Evolutionary conservation across 1,140 invertebrate species (phyloP).

Genomic region (Drosophila leontia): DNA sequence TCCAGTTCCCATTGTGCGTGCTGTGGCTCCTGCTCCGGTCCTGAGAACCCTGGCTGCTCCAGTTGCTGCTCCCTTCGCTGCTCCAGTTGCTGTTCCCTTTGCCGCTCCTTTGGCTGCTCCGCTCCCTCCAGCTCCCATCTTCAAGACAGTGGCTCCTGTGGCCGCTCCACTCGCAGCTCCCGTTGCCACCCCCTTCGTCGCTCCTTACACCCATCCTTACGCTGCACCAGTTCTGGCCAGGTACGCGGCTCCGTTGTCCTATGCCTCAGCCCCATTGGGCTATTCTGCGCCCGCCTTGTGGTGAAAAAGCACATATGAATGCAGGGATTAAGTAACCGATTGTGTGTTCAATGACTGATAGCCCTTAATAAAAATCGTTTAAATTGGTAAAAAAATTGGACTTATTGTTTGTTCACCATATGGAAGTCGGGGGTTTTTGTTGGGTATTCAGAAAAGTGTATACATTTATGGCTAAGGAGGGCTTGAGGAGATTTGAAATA

Average conservation of each 20-base stretch:
- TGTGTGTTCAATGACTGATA: conserved; percentile 75
- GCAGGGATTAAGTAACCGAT: conserved; percentile 43
- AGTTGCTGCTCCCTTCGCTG: conserved; percentile 25
- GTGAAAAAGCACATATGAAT: conserved; percentile 20
- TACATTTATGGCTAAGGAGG: too few relatives aligned
- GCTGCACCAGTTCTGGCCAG: conserved; percentile 50
- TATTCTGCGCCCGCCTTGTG: conserved; percentile 68
- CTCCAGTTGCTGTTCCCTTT: conserved; percentile 41
- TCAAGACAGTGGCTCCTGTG: conserved; percentile 25
- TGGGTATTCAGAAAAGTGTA: not conserved
- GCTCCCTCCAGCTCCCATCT: conserved; percentile 18
- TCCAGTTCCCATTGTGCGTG: conserved; percentile 13
- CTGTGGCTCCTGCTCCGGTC: conserved; percentile 49
- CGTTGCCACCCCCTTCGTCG: conserved; percentile 34
- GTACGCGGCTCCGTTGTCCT: conserved; percentile 63
- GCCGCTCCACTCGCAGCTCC: conserved; percentile 44
- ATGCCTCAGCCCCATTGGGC: conserved; percentile 56
- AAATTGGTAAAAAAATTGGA: conserved; percentile 43
- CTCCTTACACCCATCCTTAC: conserved; percentile 45
- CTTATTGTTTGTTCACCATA: conserved; percentile 35
- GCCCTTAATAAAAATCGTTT: conserved; percentile 74
- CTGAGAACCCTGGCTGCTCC: conserved; percentile 39
- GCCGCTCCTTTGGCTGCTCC: conserved; percentile 31
- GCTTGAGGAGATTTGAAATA: not conserved
- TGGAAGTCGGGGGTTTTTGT: not conserved